Conservation (phyloP, 2,888 invertebrate species). For the Embidobia sp. region DNA sequence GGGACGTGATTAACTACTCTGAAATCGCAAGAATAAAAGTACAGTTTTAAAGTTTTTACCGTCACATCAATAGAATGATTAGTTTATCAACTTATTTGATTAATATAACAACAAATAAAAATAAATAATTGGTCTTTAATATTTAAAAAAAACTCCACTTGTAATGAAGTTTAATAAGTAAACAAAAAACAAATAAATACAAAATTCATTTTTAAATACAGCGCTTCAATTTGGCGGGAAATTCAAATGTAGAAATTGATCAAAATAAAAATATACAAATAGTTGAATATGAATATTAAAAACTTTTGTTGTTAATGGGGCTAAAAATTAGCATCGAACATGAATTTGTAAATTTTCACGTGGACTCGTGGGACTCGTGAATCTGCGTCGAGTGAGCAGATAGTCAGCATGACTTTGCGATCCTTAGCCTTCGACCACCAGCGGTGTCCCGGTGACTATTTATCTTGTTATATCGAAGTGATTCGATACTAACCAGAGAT, state of each 20-base stretch:
- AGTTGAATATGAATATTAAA: conserved; percentile 9
- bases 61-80: too few relatives aligned
- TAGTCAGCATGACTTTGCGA: conserved; percentile 75
- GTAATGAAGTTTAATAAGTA: not conserved
- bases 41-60: too few relatives aligned
- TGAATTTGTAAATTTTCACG: conserved; percentile 59
- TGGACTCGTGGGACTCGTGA: conserved; percentile 41
- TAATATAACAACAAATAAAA: not conserved
- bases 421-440: conserved; percentile 71
- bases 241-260: too few relatives aligned
- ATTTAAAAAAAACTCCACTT: too few relatives aligned
- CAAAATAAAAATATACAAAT: too few relatives aligned
- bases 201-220: too few relatives aligned
- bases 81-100: not conserved
- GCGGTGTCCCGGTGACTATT: conserved; percentile 75
- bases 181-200: too few relatives aligned
- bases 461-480: conserved; percentile 77
- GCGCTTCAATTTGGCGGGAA: too few relatives aligned
- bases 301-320: not conserved
- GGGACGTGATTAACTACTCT: too few relatives aligned
- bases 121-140: too few relatives aligned
- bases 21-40: too few relatives aligned
- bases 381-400: conserved; percentile 61
- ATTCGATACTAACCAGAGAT: conserved; percentile 77
- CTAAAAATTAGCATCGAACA: conserved; percentile 35